Evolutionary conservation across 2,797 vertebrate species (phyloP), one percentile per base, ranked within the genome.

Genomic region (Darevskia nairensis): DNA sequence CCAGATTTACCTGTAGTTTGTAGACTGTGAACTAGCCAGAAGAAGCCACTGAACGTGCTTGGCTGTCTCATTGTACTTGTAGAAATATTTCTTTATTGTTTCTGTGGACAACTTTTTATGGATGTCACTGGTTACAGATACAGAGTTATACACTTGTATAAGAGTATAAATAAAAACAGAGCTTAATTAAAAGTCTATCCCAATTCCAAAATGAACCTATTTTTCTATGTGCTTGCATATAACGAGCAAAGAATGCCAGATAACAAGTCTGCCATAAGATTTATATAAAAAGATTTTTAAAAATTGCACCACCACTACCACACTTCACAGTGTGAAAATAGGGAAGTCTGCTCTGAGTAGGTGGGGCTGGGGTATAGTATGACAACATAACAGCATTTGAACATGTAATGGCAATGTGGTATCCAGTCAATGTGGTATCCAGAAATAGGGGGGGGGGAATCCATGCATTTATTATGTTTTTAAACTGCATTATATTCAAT

Each of bases 11-110:
- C 44, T 79, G 32, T 68, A 78, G 44, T 21, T 68, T 50, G 41
- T 68, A 79, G 75, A 55, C 29, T 64, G 61, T 86, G 29, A 78
- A 29, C 61, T 61, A 78, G 44, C 61, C 61, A 41, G 35, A 82
- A 82, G 32, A 10, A 39, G 68, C 64, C 61, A 68, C 6, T 78
- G 41, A 86, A 86, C 15, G 4, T 55, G 13, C 50, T 55, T 55
- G 41, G 21, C 44, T 69, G 76, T 23, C 64, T 84, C 41, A 78
- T 19, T 13, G 13, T 11, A 66, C 61, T 78, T 84, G 32, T n/a
- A 66, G 74, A 69, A 61, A 74, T 29, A 59, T 9, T 88, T 83
- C 50, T 71, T 79, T 86, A 41, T 86, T 71, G 35, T 77, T 78
- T 59, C 32, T 25, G 29, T 59, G 72, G 46, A 35, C 77, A 77